Conservation (phyloP, 2,797 vertebrate species). For the Mus minutoides region DNA sequence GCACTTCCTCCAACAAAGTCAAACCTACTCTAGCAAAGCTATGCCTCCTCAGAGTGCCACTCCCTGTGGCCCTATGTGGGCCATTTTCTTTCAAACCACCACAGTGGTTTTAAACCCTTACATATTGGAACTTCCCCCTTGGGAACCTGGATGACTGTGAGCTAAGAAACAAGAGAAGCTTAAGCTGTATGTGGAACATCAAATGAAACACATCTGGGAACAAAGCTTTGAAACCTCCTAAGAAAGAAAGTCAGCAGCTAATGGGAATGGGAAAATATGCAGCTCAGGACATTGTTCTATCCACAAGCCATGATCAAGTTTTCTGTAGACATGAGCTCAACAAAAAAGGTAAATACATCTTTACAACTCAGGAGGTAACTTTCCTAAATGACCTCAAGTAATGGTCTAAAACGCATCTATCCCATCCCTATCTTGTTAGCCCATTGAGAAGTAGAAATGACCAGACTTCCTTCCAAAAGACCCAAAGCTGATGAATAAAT, state of each 20-base stretch:
- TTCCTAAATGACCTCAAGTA: conserved; percentile 15
- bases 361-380: conserved; percentile 3
- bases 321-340: neutral
- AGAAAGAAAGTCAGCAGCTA: conserved; percentile 30
- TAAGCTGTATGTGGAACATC: neutral
- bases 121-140: conserved; percentile 42
- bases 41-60: neutral
- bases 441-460: neutral
- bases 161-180: conserved; percentile 24
- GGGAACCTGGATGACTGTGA: neutral
- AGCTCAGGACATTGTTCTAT: neutral
- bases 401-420: neutral
- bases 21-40: neutral
- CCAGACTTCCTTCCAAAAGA: neutral
- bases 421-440: neutral
- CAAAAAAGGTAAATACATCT: neutral
- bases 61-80: neutral
- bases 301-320: neutral
- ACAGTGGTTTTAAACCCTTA: neutral
- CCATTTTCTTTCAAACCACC: neutral
- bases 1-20: neutral
- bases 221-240: neutral
- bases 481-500: neutral
- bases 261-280: neutral
- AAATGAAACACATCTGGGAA: conserved; percentile 47